Conservation (phyloP, 92 coral and sea anemone genomes). For the Actinostola sp. region DNA sequence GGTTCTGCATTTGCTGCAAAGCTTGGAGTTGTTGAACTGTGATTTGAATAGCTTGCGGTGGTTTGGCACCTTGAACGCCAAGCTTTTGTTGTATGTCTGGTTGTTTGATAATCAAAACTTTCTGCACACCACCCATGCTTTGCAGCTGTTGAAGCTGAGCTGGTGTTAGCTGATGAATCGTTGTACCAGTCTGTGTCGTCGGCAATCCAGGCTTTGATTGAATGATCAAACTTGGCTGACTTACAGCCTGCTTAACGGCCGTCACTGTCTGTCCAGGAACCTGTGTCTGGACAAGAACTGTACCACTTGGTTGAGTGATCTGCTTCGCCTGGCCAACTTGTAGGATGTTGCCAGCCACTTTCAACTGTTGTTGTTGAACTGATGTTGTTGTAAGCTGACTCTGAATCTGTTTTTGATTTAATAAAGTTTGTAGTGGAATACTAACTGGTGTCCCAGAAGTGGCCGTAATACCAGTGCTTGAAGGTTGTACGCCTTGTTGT, state of each 20-base stretch:
- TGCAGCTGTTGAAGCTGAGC: conserved; percentile 70
- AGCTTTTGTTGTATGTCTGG: conserved; percentile 81
- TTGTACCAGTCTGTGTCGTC: conserved; percentile 27
- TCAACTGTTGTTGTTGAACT: conserved; percentile 26
- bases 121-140: conserved; percentile 68
- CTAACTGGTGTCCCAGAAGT: conserved; percentile 33
- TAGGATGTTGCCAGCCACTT: conserved; percentile 13
- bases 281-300: conserved; percentile 7
- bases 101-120: conserved; percentile 92
- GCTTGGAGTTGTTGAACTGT: conserved; percentile 89
- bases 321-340: conserved; percentile 17
- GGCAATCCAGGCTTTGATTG: conserved; percentile 45
- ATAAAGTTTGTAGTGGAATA: conserved; percentile 55
- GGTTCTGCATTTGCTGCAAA: conserved; percentile 79
- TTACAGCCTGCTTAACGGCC: conserved; percentile 20
- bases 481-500: conserved; percentile 40
- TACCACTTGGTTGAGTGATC: background rate
- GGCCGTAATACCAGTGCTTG: conserved; percentile 14
- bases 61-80: conserved; percentile 73
- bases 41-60: conserved; percentile 92
- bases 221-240: conserved; percentile 23
- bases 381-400: conserved; percentile 4
- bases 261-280: conserved; percentile 23
- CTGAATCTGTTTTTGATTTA: conserved; percentile 24
- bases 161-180: conserved; percentile 46